These are phyloP conservation scores for Theonella swinhoei DNA, from an alignment of 37 sponge, comb jelly and placozoan genomes.

Conservation along the genomic window DNA sequence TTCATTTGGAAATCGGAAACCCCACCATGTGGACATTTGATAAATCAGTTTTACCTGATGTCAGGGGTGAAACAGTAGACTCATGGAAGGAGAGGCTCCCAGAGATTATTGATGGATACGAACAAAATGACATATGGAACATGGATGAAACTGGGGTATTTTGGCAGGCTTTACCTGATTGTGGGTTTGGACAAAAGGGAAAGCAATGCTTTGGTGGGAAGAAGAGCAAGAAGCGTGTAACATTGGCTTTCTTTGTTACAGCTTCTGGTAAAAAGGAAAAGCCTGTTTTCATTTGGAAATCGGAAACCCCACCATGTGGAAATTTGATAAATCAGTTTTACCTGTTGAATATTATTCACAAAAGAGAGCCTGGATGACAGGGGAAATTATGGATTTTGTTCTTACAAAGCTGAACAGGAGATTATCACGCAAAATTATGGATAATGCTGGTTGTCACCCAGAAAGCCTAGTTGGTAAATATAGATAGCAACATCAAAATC, in stretches of 20 bases:
- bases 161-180: too few relatives aligned
- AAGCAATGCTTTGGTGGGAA: constrained; percentile 72
- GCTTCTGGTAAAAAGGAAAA: constrained; percentile 58
- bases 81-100: too few relatives aligned
- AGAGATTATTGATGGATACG: too few relatives aligned
- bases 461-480: too few relatives aligned
- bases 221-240: constrained; percentile 40
- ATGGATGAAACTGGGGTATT: too few relatives aligned
- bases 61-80: too few relatives aligned
- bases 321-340: constrained; percentile 45
- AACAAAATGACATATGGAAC: too few relatives aligned
- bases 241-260: constrained; percentile 68
- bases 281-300: constrained; percentile 73
- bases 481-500: constrained; percentile 71
- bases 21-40: constrained; percentile 12
- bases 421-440: constrained; percentile 43
- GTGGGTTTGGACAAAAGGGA: constrained; percentile 48
- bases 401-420: constrained; percentile 15
- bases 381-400: constrained; percentile 53
- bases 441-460: constrained; percentile 78
- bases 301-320: constrained; percentile 61
- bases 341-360: constrained; percentile 73
- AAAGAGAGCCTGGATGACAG: constrained; percentile 63
- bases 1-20: constrained; percentile 19
- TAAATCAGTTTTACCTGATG: constrained; percentile 50